Base-by-base conservation (phyloP, 2,113 vertebrate species). In the Progne subis region DNA sequence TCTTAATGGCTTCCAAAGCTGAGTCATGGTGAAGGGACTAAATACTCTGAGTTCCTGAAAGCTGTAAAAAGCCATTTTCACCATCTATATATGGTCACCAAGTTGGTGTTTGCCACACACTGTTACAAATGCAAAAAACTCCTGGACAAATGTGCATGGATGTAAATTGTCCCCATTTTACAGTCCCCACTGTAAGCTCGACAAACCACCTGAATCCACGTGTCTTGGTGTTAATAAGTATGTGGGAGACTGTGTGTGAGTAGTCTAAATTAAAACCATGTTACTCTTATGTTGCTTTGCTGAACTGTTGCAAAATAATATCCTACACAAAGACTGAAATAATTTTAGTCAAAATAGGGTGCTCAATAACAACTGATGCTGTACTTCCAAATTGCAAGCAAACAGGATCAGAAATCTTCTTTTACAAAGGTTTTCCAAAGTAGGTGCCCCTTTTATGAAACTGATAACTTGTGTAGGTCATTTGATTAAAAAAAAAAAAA, bases 381-480 rank as follows among this genome's bases (percentile, higher is more conserved):
- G 4, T 0, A 0, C 8, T 74, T 21, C 18, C 46, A 65, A 59
- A n/a, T 6, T n/a, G 5, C 11, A 18, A 55, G 11, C 2, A 2
- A 24, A 23, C 3, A 72, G 14, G 26, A 49, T 64, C 12, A 50
- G 21, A 74, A 78, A 29, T 44, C 5, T 55, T 69, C 14, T 57
- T 2, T 49, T 59, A 44, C 17, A 59, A 64, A 53, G 43, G 5
- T 12, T 78, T 93, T 65, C 34, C 10, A 52, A 55, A 69, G 14
- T 12, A 82, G 16, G 65, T 18, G 1, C 14, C 6, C 2, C 4
- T 79, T 89, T 79, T n/a, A 37, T 46, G 41, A 89, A 86, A 37
- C 8, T 17, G 16, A 28, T 64, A 74, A 59, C 5, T 80, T 68
- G 19, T 25, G 3, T 16, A 82, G n/a, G 14, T 72, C 2, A 44